Base-by-base conservation (phyloP, 37 sponge, comb jelly and placozoan species). In the Diacarnus erythraeanus region DNA sequence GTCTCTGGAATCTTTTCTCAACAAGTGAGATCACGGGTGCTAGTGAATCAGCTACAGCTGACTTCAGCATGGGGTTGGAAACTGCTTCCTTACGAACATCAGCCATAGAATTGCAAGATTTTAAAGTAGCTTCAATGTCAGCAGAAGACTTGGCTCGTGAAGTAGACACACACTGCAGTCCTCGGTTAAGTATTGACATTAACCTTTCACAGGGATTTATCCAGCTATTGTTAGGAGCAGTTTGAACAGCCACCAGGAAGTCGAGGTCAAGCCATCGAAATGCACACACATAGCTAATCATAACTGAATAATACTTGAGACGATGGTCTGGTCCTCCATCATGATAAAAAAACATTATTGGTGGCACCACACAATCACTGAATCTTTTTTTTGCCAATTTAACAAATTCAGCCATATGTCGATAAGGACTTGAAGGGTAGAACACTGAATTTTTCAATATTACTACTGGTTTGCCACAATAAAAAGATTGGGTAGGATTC, bases 271-370 rank as follows among this genome's bases (percentile, higher is more conserved):
- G 68, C 3, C 60, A 66, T 33, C 29, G 12, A 56, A 86, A 86
- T 26, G 79, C 38, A 0, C 59, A 37, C 71, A 86, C 74, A 36
- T 5, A 20, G 12, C 38, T 36, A 38, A 68, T 29, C 39, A 36
- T 73, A 6, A 81, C 77, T 42, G 82, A 81, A 21, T 75, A 5
- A 59, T 69, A 81, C 10, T 82, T 81, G 3, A 58, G 54, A 0
- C 88, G 23, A 37, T 80, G 88, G 35, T 88, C 89, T 37, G 89
- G 89, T 18, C 84, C 83, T 68, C 57, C 63, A 88, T 87, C 74
- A 1, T 73, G 33, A 59, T 83, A 88, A 31, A 88, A 23, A 59
- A 60, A 59, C 39, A 88, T 39, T 34, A 88, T 42, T 10, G 83
- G 74, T 38, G 18, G 25, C 38, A 26, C 26, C n/a, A n/a, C n/a